Conservation (phyloP, 2,888 invertebrate genomes). For the Pardosa pseudoannulata region DNA sequence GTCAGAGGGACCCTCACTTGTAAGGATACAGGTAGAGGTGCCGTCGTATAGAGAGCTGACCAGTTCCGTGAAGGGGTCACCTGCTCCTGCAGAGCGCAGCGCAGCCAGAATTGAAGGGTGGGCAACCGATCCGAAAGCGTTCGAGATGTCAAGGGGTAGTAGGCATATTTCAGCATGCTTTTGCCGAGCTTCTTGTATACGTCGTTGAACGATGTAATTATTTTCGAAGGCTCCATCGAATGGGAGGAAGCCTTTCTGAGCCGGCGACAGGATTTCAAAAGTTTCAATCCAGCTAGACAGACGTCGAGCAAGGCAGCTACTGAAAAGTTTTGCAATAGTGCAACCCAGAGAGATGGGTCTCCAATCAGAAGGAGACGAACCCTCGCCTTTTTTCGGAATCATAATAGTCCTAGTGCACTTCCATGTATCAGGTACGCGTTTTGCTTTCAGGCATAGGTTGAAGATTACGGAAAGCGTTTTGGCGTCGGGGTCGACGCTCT, state of each 20-base stretch:
- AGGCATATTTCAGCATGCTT: too few species aligned
- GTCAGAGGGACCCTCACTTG: neutral
- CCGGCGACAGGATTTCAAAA: too few species aligned
- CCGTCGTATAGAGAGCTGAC: neutral
- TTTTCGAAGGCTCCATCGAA: neutral
- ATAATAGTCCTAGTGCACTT: neutral
- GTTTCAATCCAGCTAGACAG: neutral
- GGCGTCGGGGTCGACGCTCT: too few species aligned
- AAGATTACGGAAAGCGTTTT: too few species aligned
- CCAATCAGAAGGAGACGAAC: neutral
- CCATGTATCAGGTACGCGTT: neutral
- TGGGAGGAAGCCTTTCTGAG: neutral
- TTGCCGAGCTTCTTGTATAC: neutral
- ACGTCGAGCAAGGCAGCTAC: neutral
- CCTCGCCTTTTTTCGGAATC: neutral
- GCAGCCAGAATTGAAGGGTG: neutral
- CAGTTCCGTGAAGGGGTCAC: neutral
- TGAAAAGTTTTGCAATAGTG: constrained; percentile 10
- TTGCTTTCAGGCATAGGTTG: too few species aligned
- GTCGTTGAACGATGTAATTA: neutral
- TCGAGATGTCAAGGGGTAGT: too few species aligned
- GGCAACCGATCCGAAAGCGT: too few species aligned
- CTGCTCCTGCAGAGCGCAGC: neutral
- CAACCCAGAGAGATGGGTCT: neutral
- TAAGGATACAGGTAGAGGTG: neutral